These are phyloP conservation scores for Zaprionus ornatus DNA, from an alignment of 1,140 invertebrate genomes.

Conservation along the genomic window DNA sequence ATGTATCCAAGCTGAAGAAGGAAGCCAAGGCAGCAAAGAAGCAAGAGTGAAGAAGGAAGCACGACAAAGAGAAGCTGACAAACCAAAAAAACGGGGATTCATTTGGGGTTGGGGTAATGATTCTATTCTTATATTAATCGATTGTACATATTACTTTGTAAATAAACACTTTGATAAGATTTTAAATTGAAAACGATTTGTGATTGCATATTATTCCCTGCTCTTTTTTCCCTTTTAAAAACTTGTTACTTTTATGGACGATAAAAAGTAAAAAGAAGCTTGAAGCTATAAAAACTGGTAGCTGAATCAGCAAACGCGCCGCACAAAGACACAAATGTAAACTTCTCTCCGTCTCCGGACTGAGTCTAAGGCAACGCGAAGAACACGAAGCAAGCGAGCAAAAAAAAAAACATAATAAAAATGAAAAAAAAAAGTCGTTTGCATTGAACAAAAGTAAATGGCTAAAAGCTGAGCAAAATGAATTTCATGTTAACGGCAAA, in stretches of 20 bases:
- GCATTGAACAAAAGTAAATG: constrained; percentile 69
- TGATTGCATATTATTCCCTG: constrained; percentile 27
- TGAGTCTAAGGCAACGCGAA: constrained; percentile 18
- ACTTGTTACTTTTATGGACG: constrained; percentile 68
- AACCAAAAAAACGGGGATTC: background rate
- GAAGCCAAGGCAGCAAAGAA: constrained; percentile 39
- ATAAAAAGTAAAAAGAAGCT: constrained; percentile 27
- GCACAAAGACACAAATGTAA: constrained; percentile 44
- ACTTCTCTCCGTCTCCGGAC: constrained; percentile 24
- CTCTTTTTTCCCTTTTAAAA: constrained; percentile 19
- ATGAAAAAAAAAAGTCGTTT: constrained; percentile 67
- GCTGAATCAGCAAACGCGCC: constrained; percentile 52
- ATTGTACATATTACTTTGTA: constrained; percentile 51
- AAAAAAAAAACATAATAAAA: constrained; percentile 14
- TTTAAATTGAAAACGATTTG: constrained; percentile 47
- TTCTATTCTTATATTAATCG: background rate
- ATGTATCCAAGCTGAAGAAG: constrained; percentile 63
- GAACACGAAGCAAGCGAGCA: background rate
- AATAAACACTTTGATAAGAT: constrained; percentile 71
- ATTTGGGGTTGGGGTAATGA: too few relatives aligned
- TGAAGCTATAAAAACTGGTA: constrained; percentile 53
- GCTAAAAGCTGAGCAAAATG: constrained; percentile 54
- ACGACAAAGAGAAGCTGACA: background rate
- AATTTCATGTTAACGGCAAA: constrained; percentile 66
- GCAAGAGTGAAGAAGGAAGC: background rate